Percentiles rank a stretch among this genome's conserved stretches.
These are phyloP conservation scores for Cryptotermes secundus DNA, from an alignment of 1,140 invertebrate species.

Conservation along the genomic window DNA sequence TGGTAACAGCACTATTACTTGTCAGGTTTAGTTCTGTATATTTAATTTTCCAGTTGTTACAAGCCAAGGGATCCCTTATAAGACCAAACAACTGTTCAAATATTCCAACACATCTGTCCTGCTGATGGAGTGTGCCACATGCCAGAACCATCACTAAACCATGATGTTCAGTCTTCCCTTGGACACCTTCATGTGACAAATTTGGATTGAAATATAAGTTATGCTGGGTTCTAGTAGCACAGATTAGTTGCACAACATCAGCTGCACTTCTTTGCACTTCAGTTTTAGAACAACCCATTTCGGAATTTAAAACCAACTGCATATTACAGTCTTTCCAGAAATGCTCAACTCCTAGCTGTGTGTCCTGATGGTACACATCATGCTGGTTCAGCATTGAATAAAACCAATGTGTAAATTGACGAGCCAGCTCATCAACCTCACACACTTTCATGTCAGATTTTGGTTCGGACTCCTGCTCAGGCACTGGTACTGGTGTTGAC, in stretches of 20 bases:
- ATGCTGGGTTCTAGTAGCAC: slow-evolving; percentile 48
- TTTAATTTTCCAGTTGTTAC: slow-evolving; percentile 66
- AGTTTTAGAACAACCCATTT: slow-evolving; percentile 38
- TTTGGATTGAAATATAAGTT: slow-evolving; percentile 62
- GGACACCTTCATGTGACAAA: slow-evolving; percentile 52
- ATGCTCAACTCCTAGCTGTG: slow-evolving; percentile 52
- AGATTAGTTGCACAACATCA: slow-evolving; percentile 46
- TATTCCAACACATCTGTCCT: slow-evolving; percentile 53
- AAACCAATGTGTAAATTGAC: slow-evolving; percentile 62
- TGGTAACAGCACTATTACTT: neutral
- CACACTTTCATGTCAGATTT: slow-evolving; percentile 27
- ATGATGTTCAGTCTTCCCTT: slow-evolving; percentile 57
- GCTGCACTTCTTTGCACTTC: slow-evolving; percentile 40
- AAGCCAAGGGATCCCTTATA: slow-evolving; percentile 55
- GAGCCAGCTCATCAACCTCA: slow-evolving; percentile 48
- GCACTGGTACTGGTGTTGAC: neutral
- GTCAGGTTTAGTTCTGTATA: slow-evolving; percentile 40
- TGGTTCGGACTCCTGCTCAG: slow-evolving; percentile 1
- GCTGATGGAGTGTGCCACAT: slow-evolving; percentile 61
- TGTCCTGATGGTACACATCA: slow-evolving; percentile 39
- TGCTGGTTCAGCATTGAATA: slow-evolving; percentile 55
- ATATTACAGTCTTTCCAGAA: slow-evolving; percentile 57
- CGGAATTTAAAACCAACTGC: slow-evolving; percentile 39
- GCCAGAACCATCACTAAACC: slow-evolving; percentile 60
- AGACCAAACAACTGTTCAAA: slow-evolving; percentile 65